phyloP scores from a whole-genome alignment of 2,113 vertebrate species.

The Vanacampus margaritifer region DNA sequence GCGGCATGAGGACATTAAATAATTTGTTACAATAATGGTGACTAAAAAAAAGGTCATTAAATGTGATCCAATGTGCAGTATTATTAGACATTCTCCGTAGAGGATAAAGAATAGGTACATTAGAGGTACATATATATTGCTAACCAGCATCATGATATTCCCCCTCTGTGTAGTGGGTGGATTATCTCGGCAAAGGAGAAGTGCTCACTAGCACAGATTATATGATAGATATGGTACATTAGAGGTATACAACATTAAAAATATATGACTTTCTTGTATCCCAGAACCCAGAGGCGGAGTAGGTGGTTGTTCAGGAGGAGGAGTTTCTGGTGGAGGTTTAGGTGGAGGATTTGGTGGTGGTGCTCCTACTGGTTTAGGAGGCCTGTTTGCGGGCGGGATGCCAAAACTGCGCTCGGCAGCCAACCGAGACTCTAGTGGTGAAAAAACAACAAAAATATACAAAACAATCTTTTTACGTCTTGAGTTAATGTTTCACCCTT shows the following conservation, averaged over 20 bases:
- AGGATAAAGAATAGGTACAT: no score
- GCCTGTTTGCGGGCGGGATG: conserved; percentile 92
- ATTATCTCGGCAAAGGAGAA: no score
- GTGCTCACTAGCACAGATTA: neutral
- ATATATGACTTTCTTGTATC: conserved; percentile 34
- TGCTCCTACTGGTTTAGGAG: conserved; percentile 78
- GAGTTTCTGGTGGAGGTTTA: conserved; percentile 48
- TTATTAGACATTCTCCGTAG: no score
- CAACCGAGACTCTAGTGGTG: conserved; percentile 75
- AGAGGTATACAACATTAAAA: neutral
- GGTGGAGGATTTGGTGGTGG: conserved; percentile 62
- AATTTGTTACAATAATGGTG: no score
- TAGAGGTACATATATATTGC: no score
- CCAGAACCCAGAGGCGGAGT: conserved; percentile 83
- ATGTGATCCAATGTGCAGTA: no score
- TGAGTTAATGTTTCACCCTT: neutral
- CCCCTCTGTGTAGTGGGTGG: no score
- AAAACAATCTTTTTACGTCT: neutral
- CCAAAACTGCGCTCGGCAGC: conserved; percentile 86
- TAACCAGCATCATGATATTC: no score
- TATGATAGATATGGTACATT: neutral
- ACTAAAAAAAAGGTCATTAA: no score
- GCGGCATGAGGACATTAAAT: no score
- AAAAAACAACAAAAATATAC: neutral
- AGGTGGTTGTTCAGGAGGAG: conserved; percentile 41